Percentiles rank a stretch among this genome's conserved stretches.
These are phyloP conservation scores for Campylomormyrus tamandua DNA, from an alignment of 2,113 vertebrate genomes.

Conservation along the genomic window DNA sequence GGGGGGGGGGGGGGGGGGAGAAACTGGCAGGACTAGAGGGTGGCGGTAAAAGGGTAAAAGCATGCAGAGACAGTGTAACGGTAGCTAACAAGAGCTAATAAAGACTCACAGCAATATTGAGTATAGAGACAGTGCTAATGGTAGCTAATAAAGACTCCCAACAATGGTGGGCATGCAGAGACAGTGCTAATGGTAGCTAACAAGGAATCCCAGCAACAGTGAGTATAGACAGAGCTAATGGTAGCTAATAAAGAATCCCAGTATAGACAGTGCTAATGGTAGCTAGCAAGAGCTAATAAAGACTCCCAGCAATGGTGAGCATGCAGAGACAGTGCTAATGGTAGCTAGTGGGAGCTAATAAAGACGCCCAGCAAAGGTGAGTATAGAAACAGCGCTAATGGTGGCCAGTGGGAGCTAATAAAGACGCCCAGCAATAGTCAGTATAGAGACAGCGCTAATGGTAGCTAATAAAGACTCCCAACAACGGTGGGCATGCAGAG, in stretches of 20 bases:
- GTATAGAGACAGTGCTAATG: background rate
- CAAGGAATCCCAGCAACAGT: background rate
- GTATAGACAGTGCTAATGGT: background rate
- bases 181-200: constrained; percentile 34
- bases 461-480: background rate
- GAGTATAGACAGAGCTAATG: background rate
- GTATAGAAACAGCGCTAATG: background rate
- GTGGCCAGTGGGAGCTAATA: background rate
- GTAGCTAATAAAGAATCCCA: background rate
- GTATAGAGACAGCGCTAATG: too few relatives aligned
- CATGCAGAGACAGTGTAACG: too few relatives aligned
- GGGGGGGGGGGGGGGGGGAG: too few relatives aligned
- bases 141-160: constrained; percentile 52
- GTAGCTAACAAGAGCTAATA: background rate
- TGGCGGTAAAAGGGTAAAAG: too few relatives aligned
- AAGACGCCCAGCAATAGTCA: background rate
- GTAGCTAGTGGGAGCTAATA: background rate
- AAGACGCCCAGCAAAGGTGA: constrained; percentile 66
- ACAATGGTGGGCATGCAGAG: constrained; percentile 77
- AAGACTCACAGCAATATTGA: background rate
- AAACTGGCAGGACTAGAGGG: background rate
- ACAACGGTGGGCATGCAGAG: constrained; percentile 40
- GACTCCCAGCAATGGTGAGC: background rate
- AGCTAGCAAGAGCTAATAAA: background rate
- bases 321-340: background rate